These are phyloP conservation scores for Volucella zonaria DNA, from an alignment of 2,888 invertebrate species.

Conservation along the genomic window DNA sequence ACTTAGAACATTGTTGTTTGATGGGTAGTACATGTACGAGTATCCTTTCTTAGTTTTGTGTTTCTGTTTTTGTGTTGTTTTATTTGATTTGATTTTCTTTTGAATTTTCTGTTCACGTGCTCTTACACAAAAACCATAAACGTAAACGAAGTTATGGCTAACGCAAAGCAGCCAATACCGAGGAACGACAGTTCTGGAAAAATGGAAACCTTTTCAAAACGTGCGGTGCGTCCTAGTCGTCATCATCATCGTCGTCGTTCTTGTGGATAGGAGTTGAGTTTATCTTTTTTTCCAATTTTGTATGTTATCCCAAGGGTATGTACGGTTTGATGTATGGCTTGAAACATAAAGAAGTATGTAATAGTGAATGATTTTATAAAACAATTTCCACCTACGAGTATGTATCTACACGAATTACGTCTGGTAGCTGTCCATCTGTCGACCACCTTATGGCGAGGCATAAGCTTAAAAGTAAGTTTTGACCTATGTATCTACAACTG, in stretches of 20 bases:
- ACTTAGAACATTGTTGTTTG: conserved; percentile 38
- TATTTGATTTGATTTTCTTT: not conserved
- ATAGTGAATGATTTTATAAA: no score
- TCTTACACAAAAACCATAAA: conserved; percentile 25
- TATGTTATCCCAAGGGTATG: no score
- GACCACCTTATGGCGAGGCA: no score
- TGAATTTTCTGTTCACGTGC: conserved; percentile 27
- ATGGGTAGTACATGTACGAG: conserved; percentile 43
- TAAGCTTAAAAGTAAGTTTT: no score
- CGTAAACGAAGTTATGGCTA: conserved; percentile 33
- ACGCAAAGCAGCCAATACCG: conserved; percentile 34
- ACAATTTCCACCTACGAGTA: no score
- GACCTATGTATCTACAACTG: no score
- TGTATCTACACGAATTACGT: no score
- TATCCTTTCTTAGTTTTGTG: conserved; percentile 35
- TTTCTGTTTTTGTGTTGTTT: not conserved
- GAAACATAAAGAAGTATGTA: no score
- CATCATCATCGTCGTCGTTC: not conserved
- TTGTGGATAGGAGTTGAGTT: not conserved
- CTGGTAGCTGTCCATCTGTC: no score
- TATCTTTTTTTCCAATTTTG: conserved; percentile 6
- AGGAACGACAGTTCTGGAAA: conserved; percentile 33
- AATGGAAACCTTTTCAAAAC: conserved; percentile 34
- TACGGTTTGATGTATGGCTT: no score
- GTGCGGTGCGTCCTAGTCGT: conserved; percentile 27